Base-by-base conservation (phyloP, 1,140 invertebrate species). In the Carposina sasakii region DNA sequence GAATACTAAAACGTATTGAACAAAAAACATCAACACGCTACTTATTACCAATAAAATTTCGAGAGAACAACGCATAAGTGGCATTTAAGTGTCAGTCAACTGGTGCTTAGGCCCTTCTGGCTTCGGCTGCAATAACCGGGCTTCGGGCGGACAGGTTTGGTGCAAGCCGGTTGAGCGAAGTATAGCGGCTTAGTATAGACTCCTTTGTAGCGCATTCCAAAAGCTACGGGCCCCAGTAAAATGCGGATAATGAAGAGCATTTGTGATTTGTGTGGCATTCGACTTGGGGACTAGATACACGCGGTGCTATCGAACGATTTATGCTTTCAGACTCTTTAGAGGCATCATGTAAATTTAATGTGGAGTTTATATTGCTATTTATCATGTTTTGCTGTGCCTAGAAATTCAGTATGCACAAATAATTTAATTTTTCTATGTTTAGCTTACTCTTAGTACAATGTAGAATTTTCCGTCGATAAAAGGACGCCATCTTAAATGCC, bases 11-110 rank as follows among this genome's bases (percentile, higher is more conserved):
- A 28, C 24, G 47, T 41, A 23, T 28, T 20, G 30, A 9, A 60
- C 47, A 56, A 69, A 63, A 67, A 62, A 48, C 62, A 54, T 69
- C 60, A 64, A 72, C 64, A 70, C 50, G 72, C 72, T 76, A 73
- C 76, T 81, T 76, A 74, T 63, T 75, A 75, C 61, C 62, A 76
- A 78, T 82, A 81, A 76, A 77, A 74, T 66, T 73, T 81, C 68
- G 71, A 77, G 60, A 67, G 68, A 77, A 78, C 68, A 79, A 69
- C 67, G 59, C 54, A 57, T 79, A 75, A 82, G 67, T 79, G 71
- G 72, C 69, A 76, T 79, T 78, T 70, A 77, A 62, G 73, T 79
- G 79, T 81, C 79, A 81, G 71, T 81, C 72, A 83, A 79, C 76
- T 73, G 71, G 71, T 48, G 40, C 52, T 69, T 83, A 70, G 24